Base-by-base conservation (phyloP, 2,888 invertebrate species). In the Panopea generosa region DNA sequence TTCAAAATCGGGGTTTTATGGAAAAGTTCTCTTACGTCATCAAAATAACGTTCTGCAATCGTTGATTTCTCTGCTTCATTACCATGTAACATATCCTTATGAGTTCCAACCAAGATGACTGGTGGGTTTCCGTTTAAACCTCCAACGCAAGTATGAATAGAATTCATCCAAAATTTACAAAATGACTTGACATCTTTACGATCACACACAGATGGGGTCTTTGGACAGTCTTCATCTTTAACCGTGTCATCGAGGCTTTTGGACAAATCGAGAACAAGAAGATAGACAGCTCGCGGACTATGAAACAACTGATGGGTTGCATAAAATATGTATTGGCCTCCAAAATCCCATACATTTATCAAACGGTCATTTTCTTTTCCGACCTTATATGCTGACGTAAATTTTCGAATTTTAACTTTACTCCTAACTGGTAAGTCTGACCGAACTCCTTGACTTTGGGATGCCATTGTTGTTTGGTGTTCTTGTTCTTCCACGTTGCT, bases 41-140 rank as follows among this genome's bases (percentile, higher is more conserved):
- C 52, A 22, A 75, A 65, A 16, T 69, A 65, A 7, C 11, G 4
- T 11, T 49, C 29, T 1, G 69, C 40, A 24, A 62, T 50, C n/a
- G 43, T n/a, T 1, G 56, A 40, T 29, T 49, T 52, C 2, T 61
- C 60, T 16, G 63, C 26, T 6, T 22, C 18, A 6, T 18, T 18
- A n/a, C 56, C 56, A 9, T 53, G 49, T 7, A 69, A 47, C 27
- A 43, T 55, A 26, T 66, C 69, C 40, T 29, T 56, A 29, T 75
- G 69, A 27, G 75, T 75, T 2, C 75, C 75, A 11, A 75, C 70
- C n/a, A 75, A 55, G 16, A 75, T 49, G 2, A 75, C 56, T 1
- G 57, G 55, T 4, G 75, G 75, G 9, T 66, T 20, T 0, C 62
- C 52, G 14, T 63, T 57, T n/a, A 27, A 18, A n/a, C 63, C 43